Conservation (phyloP, 2,888 invertebrate species). For the Neoitamus cyanurus region DNA sequence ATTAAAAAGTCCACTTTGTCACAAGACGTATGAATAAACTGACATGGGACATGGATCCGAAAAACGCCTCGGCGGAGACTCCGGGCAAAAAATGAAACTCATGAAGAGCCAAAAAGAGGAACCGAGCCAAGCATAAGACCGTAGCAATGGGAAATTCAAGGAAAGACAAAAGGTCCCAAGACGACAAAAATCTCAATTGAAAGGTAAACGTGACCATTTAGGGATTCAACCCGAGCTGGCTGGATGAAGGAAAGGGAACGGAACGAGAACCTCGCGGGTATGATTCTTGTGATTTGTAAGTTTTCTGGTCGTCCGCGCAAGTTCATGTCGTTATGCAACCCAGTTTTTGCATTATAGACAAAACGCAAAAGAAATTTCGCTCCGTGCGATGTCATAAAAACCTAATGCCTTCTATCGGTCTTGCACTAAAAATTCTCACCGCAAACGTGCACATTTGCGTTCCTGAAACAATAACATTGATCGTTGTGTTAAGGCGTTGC, state of each 20-base stretch:
- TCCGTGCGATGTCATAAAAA: background rate
- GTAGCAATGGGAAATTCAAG: constrained; percentile 30
- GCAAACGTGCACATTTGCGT: background rate
- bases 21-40: constrained; percentile 53
- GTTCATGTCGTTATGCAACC: constrained; percentile 5
- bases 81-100: constrained; percentile 29
- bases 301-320: constrained; percentile 27
- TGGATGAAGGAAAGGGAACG: background rate
- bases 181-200: constrained; percentile 46
- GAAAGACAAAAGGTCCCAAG: constrained; percentile 45
- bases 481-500: background rate
- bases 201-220: constrained; percentile 47
- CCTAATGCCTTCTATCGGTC: background rate
- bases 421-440: background rate
- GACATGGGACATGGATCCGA: constrained; percentile 53
- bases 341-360: background rate
- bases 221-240: background rate
- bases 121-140: constrained; percentile 29
- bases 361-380: background rate
- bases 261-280: background rate
- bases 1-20: constrained; percentile 54
- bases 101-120: constrained; percentile 43
- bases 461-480: constrained; percentile 1
- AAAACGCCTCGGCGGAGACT: constrained; percentile 50
- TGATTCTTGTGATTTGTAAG: constrained; percentile 43